phyloP scores from a whole-genome alignment of 2,797 vertebrate genomes.

The Labeo calbasu region DNA sequence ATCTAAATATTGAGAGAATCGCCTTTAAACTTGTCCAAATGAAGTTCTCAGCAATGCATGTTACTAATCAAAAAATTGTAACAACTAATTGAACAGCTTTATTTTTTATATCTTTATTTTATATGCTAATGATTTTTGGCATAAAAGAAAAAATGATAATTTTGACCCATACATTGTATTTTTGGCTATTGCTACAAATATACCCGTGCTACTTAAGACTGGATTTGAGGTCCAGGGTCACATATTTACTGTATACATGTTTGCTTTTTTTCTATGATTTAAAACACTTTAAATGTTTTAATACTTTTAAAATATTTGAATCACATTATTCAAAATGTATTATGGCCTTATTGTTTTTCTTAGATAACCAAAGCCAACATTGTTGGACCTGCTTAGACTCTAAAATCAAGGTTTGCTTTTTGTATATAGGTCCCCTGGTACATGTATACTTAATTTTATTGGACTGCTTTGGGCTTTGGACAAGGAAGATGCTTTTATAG shows the following conservation, averaged over 20 bases:
- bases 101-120: no score
- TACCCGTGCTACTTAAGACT: no score
- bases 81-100: no score
- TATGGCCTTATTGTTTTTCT: background rate
- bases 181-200: no score
- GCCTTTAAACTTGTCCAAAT: no score
- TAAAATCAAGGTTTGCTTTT: background rate
- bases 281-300: background rate
- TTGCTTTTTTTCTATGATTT: background rate
- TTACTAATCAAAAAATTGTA: no score
- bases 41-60: no score
- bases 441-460: background rate
- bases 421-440: background rate
- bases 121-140: no score
- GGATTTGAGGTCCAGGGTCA: no score
- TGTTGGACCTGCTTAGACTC: background rate
- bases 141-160: no score
- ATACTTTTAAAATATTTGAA: background rate
- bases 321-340: background rate
- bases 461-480: background rate
- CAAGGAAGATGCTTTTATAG: slow-evolving; percentile 1
- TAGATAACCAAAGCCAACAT: background rate
- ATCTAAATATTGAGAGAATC: no score
- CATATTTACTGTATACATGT: background rate
- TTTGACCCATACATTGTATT: no score